Conservation (phyloP, 2,797 vertebrate genomes). For the Allobates femoralis region DNA sequence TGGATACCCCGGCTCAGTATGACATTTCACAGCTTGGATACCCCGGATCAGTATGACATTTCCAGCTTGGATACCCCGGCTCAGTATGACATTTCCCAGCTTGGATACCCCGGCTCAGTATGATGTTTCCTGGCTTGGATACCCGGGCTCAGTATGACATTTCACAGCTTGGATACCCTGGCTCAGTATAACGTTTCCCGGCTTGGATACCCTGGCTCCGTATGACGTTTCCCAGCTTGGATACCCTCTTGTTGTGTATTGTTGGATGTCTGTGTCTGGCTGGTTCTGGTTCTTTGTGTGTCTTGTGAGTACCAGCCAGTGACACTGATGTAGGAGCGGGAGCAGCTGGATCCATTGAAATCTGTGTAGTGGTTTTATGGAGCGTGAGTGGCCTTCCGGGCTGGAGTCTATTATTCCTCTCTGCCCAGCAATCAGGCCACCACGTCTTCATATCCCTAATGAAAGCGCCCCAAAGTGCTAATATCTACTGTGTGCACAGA, state of each 20-base stretch:
- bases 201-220: too few relatives aligned
- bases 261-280: too few relatives aligned
- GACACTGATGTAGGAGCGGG: not conserved
- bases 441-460: slow-evolving; percentile 11
- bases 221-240: too few relatives aligned
- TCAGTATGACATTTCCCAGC: not conserved
- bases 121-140: too few relatives aligned
- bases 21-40: too few relatives aligned
- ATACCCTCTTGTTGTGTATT: not conserved
- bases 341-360: slow-evolving; percentile 9
- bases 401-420: slow-evolving; percentile 24
- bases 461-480: not conserved
- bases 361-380: slow-evolving; percentile 10
- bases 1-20: too few relatives aligned
- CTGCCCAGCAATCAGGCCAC: not conserved
- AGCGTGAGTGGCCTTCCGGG: slow-evolving; percentile 48
- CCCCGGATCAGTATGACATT: too few relatives aligned
- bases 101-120: not conserved
- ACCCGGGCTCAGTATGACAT: too few relatives aligned
- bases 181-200: too few relatives aligned
- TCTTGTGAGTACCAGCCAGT: not conserved
- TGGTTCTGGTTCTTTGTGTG: not conserved
- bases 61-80: not conserved
- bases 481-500: not conserved
- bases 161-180: too few relatives aligned